These are phyloP conservation scores for Delichon dasypus DNA, from an alignment of 2,797 vertebrate genomes.

Conservation along the genomic window DNA sequence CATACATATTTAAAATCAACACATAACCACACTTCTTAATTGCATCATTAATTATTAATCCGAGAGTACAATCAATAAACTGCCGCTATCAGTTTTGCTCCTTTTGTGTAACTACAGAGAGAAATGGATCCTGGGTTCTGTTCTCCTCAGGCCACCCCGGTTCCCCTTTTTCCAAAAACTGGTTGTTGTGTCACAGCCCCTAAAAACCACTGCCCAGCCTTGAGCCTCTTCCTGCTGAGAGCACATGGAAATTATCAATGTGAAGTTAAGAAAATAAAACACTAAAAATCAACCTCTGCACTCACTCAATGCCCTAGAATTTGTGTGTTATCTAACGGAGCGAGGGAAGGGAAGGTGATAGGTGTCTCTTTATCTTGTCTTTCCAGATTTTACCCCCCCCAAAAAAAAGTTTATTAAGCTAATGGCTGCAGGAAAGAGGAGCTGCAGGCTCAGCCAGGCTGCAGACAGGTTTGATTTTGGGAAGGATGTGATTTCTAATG, in stretches of 20 bases:
- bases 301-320: neutral
- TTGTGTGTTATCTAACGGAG: neutral
- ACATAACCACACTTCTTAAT: neutral
- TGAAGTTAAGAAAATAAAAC: neutral
- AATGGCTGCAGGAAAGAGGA: neutral
- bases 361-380: neutral
- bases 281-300: neutral
- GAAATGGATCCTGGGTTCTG: neutral
- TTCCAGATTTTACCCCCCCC: neutral
- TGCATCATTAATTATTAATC: constrained; percentile 24
- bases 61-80: neutral
- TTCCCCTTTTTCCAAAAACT: neutral
- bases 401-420: neutral
- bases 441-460: neutral
- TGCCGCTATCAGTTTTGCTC: neutral
- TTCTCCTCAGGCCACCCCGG: neutral
- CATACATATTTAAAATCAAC: neutral
- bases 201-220: neutral
- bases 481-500: constrained; percentile 8
- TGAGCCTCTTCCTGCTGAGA: neutral
- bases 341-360: neutral
- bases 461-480: neutral
- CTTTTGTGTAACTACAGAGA: neutral
- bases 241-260: neutral
- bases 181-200: neutral